Evolutionary conservation across 2,113 vertebrate species (phyloP), one percentile per base, ranked within the genome.

Genomic region (Elanus axillaris): DNA sequence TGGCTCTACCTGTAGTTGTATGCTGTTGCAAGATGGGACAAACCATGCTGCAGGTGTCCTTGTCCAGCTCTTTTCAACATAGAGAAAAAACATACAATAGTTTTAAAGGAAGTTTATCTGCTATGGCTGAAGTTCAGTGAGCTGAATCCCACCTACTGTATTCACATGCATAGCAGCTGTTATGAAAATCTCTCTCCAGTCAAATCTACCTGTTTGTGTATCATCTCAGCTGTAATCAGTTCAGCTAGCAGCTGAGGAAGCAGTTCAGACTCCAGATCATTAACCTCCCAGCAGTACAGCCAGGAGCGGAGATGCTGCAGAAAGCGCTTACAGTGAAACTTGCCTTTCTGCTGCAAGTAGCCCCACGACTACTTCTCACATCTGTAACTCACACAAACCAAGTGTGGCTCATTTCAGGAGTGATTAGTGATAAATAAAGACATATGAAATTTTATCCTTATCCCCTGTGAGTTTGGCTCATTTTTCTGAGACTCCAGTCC

Each of bases 211-310:
- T 91, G 77, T 76, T 87, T 89, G 76, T 66, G 67, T 29, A 85
- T 69, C 84, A 85, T 69, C 84, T 89, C 92, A 67, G 64, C 43
- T 11, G 16, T 10, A 86, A 96, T 96, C 92, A 89, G 92, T 96
- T 96, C 96, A 86, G 83, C 95, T 86, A 95, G 92, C 76, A 93
- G 75, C 68, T 74, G 82, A 67, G 69, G 55, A 59, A 94, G 83
- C 74, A 69, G 64, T 66, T 79, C 76, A 48, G 58, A 64, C 69
- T 91, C 27, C 73, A 94, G 69, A 69, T 20, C 91, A 95, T 96
- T 96, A 95, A 96, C 77, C 77, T 89, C 95, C 42, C 93, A 92
- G 92, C 60, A 88, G 91, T 53, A 94, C 20, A 64, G 26, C 36
- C 86, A 89, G 80, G 48, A 81, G 58, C 1, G 10, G 43, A 69